Evolutionary conservation across 2,888 invertebrate genomes (phyloP).

Genomic region (Myopa tessellatipennis): DNA sequence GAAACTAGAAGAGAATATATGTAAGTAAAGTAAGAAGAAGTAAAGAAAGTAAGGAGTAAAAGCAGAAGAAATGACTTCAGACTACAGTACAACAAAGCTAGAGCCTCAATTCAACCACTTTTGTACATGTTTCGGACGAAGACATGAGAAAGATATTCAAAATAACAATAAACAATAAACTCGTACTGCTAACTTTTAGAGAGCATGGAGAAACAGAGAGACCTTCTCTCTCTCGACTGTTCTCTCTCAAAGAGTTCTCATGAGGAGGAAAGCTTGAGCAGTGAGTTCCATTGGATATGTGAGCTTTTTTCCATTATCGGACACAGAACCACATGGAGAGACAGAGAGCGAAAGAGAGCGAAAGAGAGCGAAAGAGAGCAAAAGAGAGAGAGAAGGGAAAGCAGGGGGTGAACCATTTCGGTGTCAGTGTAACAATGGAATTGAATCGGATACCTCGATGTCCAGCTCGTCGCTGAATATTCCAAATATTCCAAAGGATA

Average conservation of each 20-base stretch:
- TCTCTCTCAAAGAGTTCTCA: background rate
- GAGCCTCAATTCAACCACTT: too few species aligned
- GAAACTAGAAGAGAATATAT: background rate
- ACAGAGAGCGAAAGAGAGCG: background rate
- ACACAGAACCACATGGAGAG: background rate
- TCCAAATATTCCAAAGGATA: background rate
- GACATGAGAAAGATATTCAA: background rate
- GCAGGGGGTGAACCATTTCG: background rate
- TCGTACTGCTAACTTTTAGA: too few species aligned
- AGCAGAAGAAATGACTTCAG: too few species aligned
- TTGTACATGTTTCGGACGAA: too few species aligned
- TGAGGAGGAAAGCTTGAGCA: too few species aligned
- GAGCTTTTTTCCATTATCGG: background rate
- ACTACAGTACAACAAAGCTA: too few species aligned
- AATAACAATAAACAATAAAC: background rate
- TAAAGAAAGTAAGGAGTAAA: background rate
- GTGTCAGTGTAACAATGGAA: constrained; percentile 66
- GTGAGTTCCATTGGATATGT: too few species aligned
- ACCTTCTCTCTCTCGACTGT: background rate
- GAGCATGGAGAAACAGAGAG: too few species aligned
- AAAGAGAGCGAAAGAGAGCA: background rate
- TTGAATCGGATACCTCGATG: constrained; percentile 27
- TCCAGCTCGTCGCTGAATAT: too few species aligned
- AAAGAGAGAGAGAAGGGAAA: background rate
- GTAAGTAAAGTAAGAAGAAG: too few species aligned